Percentiles rank a stretch among this genome's conserved stretches.
Evolutionary conservation across 2,797 vertebrate species (phyloP).

Genomic region (Sebastes matsubarae): DNA sequence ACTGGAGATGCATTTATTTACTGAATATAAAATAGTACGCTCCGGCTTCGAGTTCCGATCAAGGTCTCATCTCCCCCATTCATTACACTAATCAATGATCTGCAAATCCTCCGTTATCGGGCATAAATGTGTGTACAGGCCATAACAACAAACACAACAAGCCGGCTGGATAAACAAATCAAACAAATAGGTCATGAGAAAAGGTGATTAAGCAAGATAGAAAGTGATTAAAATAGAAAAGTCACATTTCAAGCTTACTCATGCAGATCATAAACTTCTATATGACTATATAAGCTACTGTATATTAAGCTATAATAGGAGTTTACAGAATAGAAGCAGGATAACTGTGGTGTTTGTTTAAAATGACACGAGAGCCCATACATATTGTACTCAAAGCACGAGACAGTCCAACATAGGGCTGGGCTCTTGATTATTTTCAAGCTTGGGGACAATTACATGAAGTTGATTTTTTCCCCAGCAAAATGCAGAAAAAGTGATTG

Average conservation of each 20-base stretch:
- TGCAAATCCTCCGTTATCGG: constrained; percentile 26
- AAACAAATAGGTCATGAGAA: constrained; percentile 1
- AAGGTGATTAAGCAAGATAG: constrained; percentile 3
- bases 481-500: not conserved
- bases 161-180: constrained; percentile 9
- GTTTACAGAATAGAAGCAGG: not conserved
- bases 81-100: constrained; percentile 58
- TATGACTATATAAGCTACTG: not conserved
- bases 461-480: not conserved
- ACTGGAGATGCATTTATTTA: constrained; percentile 64
- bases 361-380: not conserved
- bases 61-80: constrained; percentile 38
- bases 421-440: not conserved
- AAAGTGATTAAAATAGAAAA: not conserved
- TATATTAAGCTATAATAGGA: not conserved
- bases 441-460: not conserved
- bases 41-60: constrained; percentile 26
- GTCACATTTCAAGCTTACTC: not conserved
- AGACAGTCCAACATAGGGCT: not conserved
- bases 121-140: not conserved
- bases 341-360: not conserved
- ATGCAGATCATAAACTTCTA: not conserved
- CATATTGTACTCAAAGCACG: not conserved
- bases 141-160: constrained; percentile 1
- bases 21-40: constrained; percentile 43